Evolutionary conservation across 1,140 invertebrate genomes (phyloP).

Genomic region (Archegozetes longisetosus): DNA sequence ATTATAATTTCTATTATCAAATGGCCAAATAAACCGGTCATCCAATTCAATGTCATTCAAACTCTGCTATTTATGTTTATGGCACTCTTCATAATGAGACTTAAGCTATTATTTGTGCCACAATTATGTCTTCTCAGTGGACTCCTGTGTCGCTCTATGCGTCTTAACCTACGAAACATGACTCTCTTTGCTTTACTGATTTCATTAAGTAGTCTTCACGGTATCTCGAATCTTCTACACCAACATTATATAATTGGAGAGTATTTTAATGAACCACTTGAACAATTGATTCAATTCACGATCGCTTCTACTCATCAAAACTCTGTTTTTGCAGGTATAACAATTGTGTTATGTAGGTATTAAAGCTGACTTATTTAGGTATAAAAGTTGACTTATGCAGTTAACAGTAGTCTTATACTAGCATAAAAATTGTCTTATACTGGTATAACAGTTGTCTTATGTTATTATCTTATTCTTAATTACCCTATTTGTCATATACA

Average conservation of each 20-base stretch:
- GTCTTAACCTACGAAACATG: neutral
- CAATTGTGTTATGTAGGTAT: no score
- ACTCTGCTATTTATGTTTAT: constrained; percentile 48
- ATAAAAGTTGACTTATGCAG: no score
- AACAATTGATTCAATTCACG: constrained; percentile 38
- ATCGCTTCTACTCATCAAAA: constrained; percentile 25
- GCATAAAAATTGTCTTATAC: no score
- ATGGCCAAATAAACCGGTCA: neutral
- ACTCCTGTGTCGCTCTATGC: neutral
- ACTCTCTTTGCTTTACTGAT: constrained; percentile 19
- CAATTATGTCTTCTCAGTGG: constrained; percentile 49
- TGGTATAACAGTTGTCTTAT: no score
- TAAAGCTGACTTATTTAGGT: no score
- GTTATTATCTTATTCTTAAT: no score
- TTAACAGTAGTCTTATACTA: no score
- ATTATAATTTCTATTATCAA: neutral
- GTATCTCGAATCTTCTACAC: constrained; percentile 25
- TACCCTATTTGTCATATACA: no score
- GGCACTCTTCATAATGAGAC: constrained; percentile 60
- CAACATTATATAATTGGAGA: constrained; percentile 36
- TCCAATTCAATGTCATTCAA: constrained; percentile 47
- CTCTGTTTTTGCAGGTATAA: constrained; percentile 45
- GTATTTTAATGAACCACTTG: constrained; percentile 49
- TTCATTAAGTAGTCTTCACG: constrained; percentile 23
- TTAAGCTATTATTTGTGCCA: constrained; percentile 66